Evolutionary conservation across 2,113 vertebrate genomes (phyloP).

Genomic region (Ahaetulla prasina): DNA sequence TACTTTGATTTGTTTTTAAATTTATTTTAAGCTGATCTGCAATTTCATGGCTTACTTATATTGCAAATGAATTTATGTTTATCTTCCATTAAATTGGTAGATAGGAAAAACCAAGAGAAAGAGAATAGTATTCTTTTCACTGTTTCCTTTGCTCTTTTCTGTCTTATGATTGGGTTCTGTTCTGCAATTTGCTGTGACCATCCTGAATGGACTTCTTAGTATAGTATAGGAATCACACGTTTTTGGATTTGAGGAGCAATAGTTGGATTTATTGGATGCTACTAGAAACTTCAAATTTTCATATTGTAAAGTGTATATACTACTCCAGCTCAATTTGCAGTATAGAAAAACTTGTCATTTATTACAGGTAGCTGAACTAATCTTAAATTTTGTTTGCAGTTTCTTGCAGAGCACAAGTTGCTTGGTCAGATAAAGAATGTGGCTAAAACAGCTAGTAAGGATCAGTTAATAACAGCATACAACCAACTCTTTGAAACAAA

Average conservation of each 20-base stretch:
- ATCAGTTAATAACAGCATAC: conserved; percentile 86
- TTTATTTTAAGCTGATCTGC: background rate
- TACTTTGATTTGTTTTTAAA: background rate
- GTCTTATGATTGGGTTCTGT: background rate
- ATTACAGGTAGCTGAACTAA: background rate
- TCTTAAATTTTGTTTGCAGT: conserved; percentile 68
- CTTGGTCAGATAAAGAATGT: conserved; percentile 94
- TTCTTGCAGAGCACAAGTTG: conserved; percentile 89
- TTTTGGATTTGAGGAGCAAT: too few relatives aligned
- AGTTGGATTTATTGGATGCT: background rate
- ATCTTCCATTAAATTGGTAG: background rate
- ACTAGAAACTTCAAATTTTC: background rate
- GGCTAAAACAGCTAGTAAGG: conserved; percentile 91
- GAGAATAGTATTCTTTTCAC: background rate
- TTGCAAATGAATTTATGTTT: background rate
- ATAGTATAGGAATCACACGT: background rate
- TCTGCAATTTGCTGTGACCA: background rate
- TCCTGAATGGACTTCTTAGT: background rate
- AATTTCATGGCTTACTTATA: background rate
- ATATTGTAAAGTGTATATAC: background rate
- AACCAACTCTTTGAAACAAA: conserved; percentile 86
- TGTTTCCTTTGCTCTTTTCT: background rate
- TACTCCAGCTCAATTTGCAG: background rate
- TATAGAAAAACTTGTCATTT: too few relatives aligned
- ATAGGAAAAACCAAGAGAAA: background rate